phyloP scores from a whole-genome alignment of 35 echinoderm and acorn worm genomes.

The Antedon bifida region DNA sequence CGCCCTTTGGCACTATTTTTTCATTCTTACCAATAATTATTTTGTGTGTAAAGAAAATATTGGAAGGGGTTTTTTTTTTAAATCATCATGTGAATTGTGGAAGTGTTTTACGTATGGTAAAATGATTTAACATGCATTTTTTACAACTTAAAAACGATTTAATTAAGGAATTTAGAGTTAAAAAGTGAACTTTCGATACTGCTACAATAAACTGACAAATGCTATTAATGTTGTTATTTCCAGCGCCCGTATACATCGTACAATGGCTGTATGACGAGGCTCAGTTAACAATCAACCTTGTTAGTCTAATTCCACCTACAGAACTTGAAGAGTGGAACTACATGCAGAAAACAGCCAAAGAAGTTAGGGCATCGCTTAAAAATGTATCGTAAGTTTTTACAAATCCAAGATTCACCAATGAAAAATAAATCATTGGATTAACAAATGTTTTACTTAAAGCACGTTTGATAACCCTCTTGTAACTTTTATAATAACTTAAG shows the following conservation, averaged over 20 bases:
- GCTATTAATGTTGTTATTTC: not conserved
- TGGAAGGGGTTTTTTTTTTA: no score
- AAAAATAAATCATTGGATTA: not conserved
- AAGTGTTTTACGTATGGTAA: no score
- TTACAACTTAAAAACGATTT: no score
- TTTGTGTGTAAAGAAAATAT: no score
- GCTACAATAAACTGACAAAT: no score
- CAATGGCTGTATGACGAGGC: conserved; percentile 96
- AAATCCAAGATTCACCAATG: not conserved
- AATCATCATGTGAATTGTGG: no score
- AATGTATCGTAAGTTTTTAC: conserved; percentile 69
- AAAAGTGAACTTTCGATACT: no score
- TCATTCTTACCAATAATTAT: not conserved
- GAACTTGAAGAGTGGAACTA: conserved; percentile 73
- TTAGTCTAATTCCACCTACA: conserved; percentile 29
- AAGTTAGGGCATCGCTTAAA: conserved; percentile 59
- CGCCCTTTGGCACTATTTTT: no score
- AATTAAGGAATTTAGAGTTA: no score
- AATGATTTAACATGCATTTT: no score
- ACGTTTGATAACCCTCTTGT: no score
- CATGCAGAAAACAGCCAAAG: conserved; percentile 70
- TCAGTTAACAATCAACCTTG: conserved; percentile 63
- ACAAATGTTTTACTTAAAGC: not conserved
- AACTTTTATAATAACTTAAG: no score
- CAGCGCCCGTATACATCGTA: conserved; percentile 80